Conservation (phyloP, 2,113 vertebrate species). For the Podarcis raffonei region DNA sequence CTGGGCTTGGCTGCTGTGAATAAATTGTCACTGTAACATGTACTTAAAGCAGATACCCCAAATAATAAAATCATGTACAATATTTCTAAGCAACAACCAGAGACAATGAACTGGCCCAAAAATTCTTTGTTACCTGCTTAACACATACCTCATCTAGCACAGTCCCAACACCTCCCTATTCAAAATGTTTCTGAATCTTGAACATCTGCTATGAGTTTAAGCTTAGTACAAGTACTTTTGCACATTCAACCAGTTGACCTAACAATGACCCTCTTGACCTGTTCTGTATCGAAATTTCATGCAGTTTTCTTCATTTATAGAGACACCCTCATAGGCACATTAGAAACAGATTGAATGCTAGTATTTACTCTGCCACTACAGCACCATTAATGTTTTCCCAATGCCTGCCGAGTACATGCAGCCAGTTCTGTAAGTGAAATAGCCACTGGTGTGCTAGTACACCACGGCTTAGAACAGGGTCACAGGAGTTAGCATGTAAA, state of each 20-base stretch:
- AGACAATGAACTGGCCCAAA: no score
- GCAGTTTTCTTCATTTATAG: neutral
- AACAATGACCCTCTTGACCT: neutral
- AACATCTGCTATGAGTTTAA: neutral
- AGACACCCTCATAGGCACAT: neutral
- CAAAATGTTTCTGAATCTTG: neutral
- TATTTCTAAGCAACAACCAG: neutral
- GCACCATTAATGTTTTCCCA: neutral
- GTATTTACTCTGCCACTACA: neutral
- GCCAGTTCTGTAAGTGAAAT: no score
- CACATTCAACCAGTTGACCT: neutral
- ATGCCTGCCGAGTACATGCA: neutral
- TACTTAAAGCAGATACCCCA: neutral
- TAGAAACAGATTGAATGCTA: neutral
- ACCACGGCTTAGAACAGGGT: no score
- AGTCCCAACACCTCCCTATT: no score
- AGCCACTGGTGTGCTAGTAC: neutral
- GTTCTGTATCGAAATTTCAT: neutral
- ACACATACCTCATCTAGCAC: neutral
- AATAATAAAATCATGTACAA: neutral
- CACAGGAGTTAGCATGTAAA: neutral
- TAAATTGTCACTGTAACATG: neutral
- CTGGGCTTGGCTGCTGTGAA: conserved; percentile 69
- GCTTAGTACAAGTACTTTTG: neutral
- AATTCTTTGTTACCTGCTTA: neutral